Conservation (phyloP, 2,113 vertebrate genomes). For the Barbus barbus region DNA sequence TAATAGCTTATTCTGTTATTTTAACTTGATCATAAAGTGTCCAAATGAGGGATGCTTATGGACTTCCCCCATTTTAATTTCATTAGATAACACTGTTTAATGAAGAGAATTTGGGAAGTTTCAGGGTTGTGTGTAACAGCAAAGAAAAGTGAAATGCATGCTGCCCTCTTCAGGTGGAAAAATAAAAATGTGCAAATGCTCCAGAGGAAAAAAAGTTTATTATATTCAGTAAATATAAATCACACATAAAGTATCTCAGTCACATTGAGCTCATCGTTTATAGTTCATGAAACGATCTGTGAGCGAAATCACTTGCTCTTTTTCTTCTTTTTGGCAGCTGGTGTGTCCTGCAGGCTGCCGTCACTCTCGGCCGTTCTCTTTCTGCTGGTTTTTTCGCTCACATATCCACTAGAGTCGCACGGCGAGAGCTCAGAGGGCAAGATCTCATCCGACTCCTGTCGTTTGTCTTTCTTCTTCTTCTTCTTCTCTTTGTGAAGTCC, state of each 20-base stretch:
- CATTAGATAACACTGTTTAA: too few relatives aligned
- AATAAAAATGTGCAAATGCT: background rate
- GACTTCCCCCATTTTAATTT: too few relatives aligned
- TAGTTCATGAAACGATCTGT: background rate
- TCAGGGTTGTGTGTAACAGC: too few relatives aligned
- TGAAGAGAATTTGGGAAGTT: background rate
- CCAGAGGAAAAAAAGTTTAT: background rate
- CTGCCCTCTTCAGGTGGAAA: constrained; percentile 54
- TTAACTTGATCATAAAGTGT: too few relatives aligned
- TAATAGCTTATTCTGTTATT: too few relatives aligned
- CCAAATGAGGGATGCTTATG: too few relatives aligned
- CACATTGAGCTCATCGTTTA: background rate
- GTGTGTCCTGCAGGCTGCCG: constrained; percentile 52
- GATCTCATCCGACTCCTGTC: too few relatives aligned
- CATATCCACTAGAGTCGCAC: constrained; percentile 85
- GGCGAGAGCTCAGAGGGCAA: constrained; percentile 61
- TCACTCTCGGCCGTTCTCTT: constrained; percentile 70
- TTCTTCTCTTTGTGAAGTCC: constrained; percentile 54
- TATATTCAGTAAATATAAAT: constrained; percentile 6
- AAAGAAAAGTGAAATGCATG: background rate
- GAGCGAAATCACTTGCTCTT: constrained; percentile 58
- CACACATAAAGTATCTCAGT: background rate
- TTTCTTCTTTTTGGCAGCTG: constrained; percentile 80
- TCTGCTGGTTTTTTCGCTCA: constrained; percentile 79
- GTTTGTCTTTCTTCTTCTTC: constrained; percentile 56